A percentile compares a stretch with the other conserved stretches of the same genome.
Evolutionary conservation across 2,888 invertebrate genomes (phyloP).

Genomic region (Pristionchus maxplancki): DNA sequence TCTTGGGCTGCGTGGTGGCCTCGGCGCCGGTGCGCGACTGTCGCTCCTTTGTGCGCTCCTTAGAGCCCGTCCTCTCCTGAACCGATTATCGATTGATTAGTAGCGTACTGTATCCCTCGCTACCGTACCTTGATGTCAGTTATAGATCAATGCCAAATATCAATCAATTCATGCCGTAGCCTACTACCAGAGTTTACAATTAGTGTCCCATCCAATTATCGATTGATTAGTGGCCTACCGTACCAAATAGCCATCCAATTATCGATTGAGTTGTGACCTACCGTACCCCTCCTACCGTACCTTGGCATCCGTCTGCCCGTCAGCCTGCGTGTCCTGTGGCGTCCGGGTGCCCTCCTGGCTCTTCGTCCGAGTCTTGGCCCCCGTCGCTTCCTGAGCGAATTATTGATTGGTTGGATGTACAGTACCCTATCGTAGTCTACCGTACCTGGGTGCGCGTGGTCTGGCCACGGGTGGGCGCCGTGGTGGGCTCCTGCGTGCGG

Average conservation of each 20-base stretch:
- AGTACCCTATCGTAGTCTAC: neutral
- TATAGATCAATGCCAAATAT: no score
- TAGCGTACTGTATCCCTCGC: neutral
- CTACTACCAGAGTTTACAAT: no score
- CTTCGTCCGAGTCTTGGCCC: neutral
- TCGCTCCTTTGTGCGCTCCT: neutral
- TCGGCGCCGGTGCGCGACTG: neutral
- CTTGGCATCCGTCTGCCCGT: neutral
- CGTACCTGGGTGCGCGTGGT: neutral
- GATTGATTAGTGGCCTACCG: neutral
- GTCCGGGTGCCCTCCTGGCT: conserved; percentile 19
- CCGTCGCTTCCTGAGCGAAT: neutral
- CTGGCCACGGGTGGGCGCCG: neutral
- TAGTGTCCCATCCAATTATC: neutral
- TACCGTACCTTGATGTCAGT: no score
- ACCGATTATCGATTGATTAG: neutral
- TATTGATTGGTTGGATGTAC: neutral
- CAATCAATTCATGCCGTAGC: no score
- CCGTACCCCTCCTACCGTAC: neutral
- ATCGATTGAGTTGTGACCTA: neutral
- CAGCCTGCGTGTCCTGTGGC: neutral
- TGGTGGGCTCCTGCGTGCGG: conserved; percentile 5
- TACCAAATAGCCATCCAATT: neutral
- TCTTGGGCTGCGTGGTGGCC: neutral
- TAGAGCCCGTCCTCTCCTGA: neutral